Conservation (phyloP, 2,888 invertebrate genomes). For the Bunonema sp. region DNA sequence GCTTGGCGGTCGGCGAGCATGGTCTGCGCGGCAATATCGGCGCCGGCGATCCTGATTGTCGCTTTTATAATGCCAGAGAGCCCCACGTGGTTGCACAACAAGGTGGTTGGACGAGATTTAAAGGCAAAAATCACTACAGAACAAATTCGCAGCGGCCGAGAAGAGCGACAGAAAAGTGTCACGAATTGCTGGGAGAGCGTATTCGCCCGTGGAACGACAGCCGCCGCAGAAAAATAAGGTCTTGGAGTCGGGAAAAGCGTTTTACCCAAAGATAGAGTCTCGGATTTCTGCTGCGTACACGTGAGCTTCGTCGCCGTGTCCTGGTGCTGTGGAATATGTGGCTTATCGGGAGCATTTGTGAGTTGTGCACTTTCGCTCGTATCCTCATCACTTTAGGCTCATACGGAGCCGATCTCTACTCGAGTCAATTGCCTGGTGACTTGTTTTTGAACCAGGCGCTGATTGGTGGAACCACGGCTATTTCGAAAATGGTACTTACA, state of each 20-base stretch:
- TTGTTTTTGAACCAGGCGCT: slow-evolving; percentile 37
- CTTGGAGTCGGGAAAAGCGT: too few relatives aligned
- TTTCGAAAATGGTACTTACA: slow-evolving; percentile 27
- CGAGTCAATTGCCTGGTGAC: slow-evolving; percentile 31
- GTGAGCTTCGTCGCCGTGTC: slow-evolving; percentile 19
- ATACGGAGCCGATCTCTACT: slow-evolving; percentile 40
- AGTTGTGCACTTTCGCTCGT: too few relatives aligned
- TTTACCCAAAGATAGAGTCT: too few relatives aligned
- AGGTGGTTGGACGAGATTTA: too few relatives aligned
- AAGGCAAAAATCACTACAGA: too few relatives aligned
- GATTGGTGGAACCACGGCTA: slow-evolving; percentile 35
- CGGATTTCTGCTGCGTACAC: slow-evolving; percentile 19
- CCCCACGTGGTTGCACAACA: slow-evolving; percentile 40
- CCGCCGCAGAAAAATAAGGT: too few relatives aligned
- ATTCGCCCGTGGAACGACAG: too few relatives aligned
- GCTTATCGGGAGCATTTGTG: too few relatives aligned
- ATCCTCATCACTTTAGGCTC: slow-evolving; percentile 7
- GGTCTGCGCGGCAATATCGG: slow-evolving; percentile 29
- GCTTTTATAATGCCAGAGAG: slow-evolving; percentile 40
- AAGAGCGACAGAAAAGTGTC: too few relatives aligned
- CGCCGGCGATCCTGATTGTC: slow-evolving; percentile 31
- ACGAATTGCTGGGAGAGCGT: too few relatives aligned
- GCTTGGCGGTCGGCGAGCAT: slow-evolving; percentile 33
- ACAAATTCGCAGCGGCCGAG: too few relatives aligned
- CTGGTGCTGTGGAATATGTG: slow-evolving; percentile 40